Evolutionary conservation across 2,113 vertebrate species (phyloP).

Genomic region (Brachyhypopomus occidentalis): DNA sequence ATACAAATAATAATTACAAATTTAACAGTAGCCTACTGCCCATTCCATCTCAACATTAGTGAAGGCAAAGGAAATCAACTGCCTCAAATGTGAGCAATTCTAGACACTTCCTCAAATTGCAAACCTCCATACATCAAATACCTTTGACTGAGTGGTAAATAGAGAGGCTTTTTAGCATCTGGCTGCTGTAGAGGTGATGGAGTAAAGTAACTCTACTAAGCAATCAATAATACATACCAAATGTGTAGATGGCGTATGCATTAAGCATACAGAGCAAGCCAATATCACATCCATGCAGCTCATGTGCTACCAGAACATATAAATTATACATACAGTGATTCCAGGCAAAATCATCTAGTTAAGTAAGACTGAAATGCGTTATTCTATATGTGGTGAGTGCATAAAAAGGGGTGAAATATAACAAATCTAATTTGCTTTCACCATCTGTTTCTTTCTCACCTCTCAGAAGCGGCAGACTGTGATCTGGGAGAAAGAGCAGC

Average conservation of each 20-base stretch:
- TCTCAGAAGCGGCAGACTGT: conserved; percentile 16
- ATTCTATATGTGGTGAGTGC: conserved; percentile 22
- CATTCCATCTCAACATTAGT: not conserved
- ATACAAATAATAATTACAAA: not conserved
- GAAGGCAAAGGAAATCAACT: not conserved
- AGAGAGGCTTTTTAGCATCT: conserved; percentile 32
- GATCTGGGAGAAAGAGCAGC: conserved; percentile 30
- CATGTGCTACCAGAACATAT: conserved; percentile 11
- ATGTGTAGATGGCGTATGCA: conserved; percentile 23
- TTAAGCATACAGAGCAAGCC: conserved; percentile 34
- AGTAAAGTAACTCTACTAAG: conserved; percentile 29
- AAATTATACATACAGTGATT: conserved; percentile 38
- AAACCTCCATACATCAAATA: not conserved
- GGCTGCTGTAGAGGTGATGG: conserved; percentile 34
- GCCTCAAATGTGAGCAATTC: conserved; percentile 2
- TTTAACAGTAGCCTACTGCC: not conserved
- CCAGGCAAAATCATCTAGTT: not conserved
- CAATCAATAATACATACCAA: conserved; percentile 41
- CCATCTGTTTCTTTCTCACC: conserved; percentile 31
- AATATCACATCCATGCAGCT: conserved; percentile 21
- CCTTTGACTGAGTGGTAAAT: conserved; percentile 13
- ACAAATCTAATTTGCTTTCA: conserved; percentile 34
- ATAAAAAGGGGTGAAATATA: conserved; percentile 10
- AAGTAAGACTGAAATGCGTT: conserved; percentile 1
- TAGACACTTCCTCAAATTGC: conserved; percentile 17